A percentile compares a stretch with the other conserved stretches of the same genome.
Conservation (phyloP, 2,797 vertebrate species). For the Macropus fuliginosus region DNA sequence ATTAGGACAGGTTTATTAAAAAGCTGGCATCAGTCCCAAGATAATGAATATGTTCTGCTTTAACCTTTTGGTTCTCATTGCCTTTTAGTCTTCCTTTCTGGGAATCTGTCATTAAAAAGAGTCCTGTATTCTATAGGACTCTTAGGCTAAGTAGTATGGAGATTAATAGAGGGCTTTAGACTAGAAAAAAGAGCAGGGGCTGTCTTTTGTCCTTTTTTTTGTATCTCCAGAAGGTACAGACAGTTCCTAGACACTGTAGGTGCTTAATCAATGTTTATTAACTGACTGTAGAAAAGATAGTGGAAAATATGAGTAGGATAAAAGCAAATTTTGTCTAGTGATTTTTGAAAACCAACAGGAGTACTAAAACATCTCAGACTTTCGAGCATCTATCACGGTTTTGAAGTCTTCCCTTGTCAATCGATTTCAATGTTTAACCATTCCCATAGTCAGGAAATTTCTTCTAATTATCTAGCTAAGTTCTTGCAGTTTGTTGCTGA, state of each 20-base stretch:
- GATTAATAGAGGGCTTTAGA: background rate
- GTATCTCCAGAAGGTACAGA: accelerated
- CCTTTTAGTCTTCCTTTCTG: background rate
- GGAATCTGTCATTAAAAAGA: background rate
- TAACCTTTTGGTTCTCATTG: background rate
- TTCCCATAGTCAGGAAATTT: background rate
- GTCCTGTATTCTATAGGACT: background rate
- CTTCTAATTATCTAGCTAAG: background rate
- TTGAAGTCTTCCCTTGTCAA: background rate
- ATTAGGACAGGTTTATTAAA: background rate
- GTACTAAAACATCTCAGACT: background rate
- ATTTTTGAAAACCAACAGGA: background rate
- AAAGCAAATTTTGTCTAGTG: background rate
- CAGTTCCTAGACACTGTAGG: background rate
- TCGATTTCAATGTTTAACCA: background rate
- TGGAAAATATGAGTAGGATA: background rate
- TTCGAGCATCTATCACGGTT: background rate
- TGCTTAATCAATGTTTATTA: background rate
- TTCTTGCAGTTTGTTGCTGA: background rate
- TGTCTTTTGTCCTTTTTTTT: background rate
- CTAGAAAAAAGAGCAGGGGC: background rate
- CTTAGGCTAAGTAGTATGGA: background rate
- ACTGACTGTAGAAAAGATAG: background rate
- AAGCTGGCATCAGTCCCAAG: background rate
- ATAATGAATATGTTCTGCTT: background rate